phyloP scores from a whole-genome alignment of 2,888 invertebrate species.

The Zele albiditarsus region DNA sequence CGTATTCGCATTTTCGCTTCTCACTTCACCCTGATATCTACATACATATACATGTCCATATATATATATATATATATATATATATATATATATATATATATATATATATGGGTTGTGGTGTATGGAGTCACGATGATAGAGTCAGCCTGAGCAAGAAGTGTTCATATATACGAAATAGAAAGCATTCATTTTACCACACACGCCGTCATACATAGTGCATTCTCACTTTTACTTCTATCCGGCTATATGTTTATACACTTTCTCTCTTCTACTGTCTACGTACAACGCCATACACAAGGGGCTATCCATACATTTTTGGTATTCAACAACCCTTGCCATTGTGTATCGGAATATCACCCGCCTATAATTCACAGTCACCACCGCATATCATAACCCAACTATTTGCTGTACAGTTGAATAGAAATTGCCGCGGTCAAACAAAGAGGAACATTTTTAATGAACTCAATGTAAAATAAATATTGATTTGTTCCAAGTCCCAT shows the following conservation, averaged over 20 bases:
- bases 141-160: conserved; percentile 62
- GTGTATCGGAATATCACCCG: conserved; percentile 65
- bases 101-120: conserved; percentile 41
- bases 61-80: conserved; percentile 34
- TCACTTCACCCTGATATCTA: conserved; percentile 29
- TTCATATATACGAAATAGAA: conserved; percentile 37
- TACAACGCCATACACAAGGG: conserved; percentile 4
- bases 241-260: conserved; percentile 4
- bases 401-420: conserved; percentile 57
- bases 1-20: conserved; percentile 19
- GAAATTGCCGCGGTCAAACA: conserved; percentile 61
- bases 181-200: conserved; percentile 61
- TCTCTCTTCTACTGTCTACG: neutral
- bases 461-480: neutral
- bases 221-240: conserved; percentile 50
- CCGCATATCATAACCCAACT: conserved; percentile 66
- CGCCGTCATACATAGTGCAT: conserved; percentile 57
- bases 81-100: conserved; percentile 2
- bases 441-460: no score
- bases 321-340: conserved; percentile 52
- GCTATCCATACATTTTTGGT: conserved; percentile 16
- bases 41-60: neutral
- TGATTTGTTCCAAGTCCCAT: no score
- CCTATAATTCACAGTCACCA: conserved; percentile 64
- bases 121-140: conserved; percentile 60